Conservation (phyloP, 2,113 vertebrate species). For the Merops nubicus region DNA sequence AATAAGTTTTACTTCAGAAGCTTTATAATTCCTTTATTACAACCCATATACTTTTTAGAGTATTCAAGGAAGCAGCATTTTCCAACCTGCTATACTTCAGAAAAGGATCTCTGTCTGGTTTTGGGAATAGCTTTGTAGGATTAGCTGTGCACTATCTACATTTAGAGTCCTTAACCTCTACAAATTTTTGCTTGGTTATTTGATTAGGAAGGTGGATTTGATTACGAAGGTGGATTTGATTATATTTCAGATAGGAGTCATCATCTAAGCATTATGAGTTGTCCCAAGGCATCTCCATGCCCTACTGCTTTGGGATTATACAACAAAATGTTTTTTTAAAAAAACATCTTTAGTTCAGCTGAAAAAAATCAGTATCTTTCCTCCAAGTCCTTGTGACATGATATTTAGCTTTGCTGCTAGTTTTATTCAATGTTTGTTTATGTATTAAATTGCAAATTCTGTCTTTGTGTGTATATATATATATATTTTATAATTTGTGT, state of each 20-base stretch:
- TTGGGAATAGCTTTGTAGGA: not conserved
- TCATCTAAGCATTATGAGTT: not conserved
- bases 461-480: not conserved
- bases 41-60: not conserved
- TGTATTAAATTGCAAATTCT: not conserved
- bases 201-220: not conserved
- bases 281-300: not conserved
- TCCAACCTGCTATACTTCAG: not conserved
- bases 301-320: not conserved
- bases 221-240: not conserved
- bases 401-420: not conserved
- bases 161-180: not conserved
- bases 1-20: not conserved
- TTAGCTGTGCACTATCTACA: not conserved
- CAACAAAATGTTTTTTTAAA: not conserved
- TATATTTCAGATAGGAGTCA: not conserved
- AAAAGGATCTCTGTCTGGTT: not conserved
- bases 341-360: not conserved
- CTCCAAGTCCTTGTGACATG: not conserved
- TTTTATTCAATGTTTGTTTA: not conserved
- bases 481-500: not conserved
- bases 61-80: not conserved
- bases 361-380: not conserved
- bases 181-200: not conserved
- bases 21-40: not conserved